phyloP scores from a whole-genome alignment of 1,140 invertebrate genomes.

The Vanessa atalanta region DNA sequence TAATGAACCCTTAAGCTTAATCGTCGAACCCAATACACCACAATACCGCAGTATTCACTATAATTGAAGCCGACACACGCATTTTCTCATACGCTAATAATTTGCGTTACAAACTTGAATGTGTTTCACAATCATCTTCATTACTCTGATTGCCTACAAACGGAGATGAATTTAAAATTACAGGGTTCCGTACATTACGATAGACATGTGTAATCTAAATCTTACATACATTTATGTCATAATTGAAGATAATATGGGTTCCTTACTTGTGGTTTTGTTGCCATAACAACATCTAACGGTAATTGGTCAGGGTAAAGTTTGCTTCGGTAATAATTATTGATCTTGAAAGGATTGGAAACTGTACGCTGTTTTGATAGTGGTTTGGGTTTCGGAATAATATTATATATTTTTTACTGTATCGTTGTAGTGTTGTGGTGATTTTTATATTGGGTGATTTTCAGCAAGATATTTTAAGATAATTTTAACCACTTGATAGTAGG shows the following conservation, averaged over 20 bases:
- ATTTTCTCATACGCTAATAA: too few relatives aligned
- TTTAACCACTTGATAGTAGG: too few relatives aligned
- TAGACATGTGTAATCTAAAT: background rate
- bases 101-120: background rate
- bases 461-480: too few relatives aligned
- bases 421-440: too few relatives aligned
- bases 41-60: too few relatives aligned
- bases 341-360: background rate
- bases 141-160: background rate
- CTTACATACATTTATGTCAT: background rate
- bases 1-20: too few relatives aligned
- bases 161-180: background rate
- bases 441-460: too few relatives aligned
- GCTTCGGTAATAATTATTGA: background rate
- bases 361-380: background rate
- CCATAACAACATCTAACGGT: constrained; percentile 10
- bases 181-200: background rate
- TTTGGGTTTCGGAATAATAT: background rate
- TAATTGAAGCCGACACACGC: too few relatives aligned
- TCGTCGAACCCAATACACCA: too few relatives aligned
- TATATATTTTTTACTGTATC: too few relatives aligned
- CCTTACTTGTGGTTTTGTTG: constrained; percentile 13
- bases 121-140: background rate
- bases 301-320: background rate
- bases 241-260: background rate